phyloP scores from a whole-genome alignment of 2,113 vertebrate species.

The Colius striatus region DNA sequence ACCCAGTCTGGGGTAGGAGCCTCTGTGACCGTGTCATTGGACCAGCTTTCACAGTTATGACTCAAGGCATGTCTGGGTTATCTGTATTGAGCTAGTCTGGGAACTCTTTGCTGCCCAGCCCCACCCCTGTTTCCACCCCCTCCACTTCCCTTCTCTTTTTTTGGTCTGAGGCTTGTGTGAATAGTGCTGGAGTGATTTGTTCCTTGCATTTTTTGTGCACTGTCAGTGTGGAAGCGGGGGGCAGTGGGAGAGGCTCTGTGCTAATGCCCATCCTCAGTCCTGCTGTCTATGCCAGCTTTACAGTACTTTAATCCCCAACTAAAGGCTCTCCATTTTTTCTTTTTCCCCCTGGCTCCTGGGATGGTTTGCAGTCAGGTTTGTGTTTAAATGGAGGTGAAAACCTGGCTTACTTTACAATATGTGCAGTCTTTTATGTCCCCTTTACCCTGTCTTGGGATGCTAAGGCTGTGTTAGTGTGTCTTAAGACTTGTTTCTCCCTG shows the following conservation, averaged over 20 bases:
- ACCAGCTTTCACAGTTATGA: not conserved
- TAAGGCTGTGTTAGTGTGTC: not conserved
- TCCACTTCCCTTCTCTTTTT: not conserved
- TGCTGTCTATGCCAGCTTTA: not conserved
- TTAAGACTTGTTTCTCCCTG: not conserved
- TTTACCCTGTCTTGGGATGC: not conserved
- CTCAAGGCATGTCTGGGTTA: not conserved
- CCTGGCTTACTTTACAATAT: not conserved
- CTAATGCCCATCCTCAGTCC: not conserved
- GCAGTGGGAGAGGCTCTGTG: not conserved
- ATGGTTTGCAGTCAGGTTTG: not conserved
- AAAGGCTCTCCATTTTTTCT: not conserved
- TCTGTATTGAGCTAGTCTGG: not conserved
- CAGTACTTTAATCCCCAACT: not conserved
- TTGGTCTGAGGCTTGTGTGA: not conserved
- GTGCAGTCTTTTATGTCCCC: not conserved
- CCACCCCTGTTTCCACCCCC: accelerated
- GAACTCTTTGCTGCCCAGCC: not conserved
- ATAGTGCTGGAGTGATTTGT: not conserved
- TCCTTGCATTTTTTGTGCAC: not conserved
- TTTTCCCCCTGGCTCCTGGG: not conserved
- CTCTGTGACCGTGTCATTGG: accelerated
- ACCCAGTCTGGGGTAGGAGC: not conserved
- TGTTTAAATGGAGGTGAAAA: not conserved
- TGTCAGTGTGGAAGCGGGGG: not conserved